These are phyloP conservation scores for Drosophila meridiana DNA, from an alignment of 2,888 invertebrate genomes.

Conservation along the genomic window DNA sequence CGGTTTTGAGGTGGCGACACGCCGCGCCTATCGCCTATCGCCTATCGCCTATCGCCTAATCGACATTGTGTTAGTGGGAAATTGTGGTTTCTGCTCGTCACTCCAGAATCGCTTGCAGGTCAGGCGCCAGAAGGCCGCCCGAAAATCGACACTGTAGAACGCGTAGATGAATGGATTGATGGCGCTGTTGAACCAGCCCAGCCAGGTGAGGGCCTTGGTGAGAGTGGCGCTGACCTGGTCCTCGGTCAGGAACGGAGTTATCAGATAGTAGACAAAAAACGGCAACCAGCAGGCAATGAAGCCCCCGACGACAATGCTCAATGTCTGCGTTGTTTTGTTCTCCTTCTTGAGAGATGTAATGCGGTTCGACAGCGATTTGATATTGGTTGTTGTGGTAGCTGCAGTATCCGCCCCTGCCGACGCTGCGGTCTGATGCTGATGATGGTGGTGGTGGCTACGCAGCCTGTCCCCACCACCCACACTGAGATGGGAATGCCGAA, in stretches of 20 bases:
- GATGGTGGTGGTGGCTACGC: constrained; percentile 54
- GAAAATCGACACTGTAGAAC: constrained; percentile 94
- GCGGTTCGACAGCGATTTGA: constrained; percentile 85
- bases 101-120: constrained; percentile 86
- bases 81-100: constrained; percentile 79
- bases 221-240: constrained; percentile 88
- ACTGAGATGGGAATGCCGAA: constrained; percentile 69
- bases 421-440: constrained; percentile 61
- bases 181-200: constrained; percentile 95
- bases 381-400: constrained; percentile 60
- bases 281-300: constrained; percentile 96
- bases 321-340: constrained; percentile 94
- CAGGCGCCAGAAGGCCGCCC: constrained; percentile 93
- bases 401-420: constrained; percentile 20
- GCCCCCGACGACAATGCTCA: constrained; percentile 94
- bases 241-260: constrained; percentile 91
- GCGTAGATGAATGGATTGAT: constrained; percentile 97
- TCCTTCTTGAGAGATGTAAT: constrained; percentile 91
- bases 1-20: constrained; percentile 11
- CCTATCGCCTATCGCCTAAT: constrained; percentile 82
- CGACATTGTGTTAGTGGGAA: constrained; percentile 83
- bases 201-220: constrained; percentile 92
- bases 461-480: constrained; percentile 48
- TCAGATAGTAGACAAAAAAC: constrained; percentile 93
- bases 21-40: constrained; percentile 72